phyloP scores from a whole-genome alignment of 2,113 vertebrate species.

The Cygnus buccinator region DNA sequence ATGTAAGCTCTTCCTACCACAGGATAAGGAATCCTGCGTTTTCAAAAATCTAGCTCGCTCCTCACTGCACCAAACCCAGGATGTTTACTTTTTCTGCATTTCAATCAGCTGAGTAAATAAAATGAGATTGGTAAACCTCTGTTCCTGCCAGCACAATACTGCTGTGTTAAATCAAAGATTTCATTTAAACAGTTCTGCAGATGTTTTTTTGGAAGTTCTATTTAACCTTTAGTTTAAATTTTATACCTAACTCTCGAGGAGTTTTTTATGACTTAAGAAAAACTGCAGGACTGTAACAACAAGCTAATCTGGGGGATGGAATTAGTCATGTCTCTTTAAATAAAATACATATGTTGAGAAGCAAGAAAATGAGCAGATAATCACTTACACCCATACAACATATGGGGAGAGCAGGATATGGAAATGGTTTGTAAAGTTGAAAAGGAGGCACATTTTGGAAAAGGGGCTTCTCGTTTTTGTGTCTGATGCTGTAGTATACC shows the following conservation, averaged over 20 bases:
- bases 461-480: not conserved
- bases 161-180: slow-evolving; percentile 43
- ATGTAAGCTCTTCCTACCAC: not conserved
- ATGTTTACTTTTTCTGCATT: slow-evolving; percentile 56
- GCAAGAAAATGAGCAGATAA: slow-evolving; percentile 61
- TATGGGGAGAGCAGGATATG: not conserved
- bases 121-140: slow-evolving; percentile 23
- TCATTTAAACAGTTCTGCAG: slow-evolving; percentile 43
- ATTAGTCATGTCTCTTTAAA: slow-evolving; percentile 63
- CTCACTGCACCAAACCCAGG: not conserved
- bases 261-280: slow-evolving; percentile 25
- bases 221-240: slow-evolving; percentile 60
- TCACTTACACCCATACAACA: slow-evolving; percentile 60
- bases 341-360: slow-evolving; percentile 54
- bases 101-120: slow-evolving; percentile 65
- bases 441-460: not conserved
- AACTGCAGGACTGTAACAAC: slow-evolving; percentile 28
- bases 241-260: slow-evolving; percentile 1
- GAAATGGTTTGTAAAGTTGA: not conserved
- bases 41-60: not conserved
- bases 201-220: slow-evolving; percentile 40
- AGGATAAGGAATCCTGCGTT: not conserved
- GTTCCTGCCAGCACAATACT: slow-evolving; percentile 9
- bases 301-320: slow-evolving; percentile 36
- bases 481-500: not conserved